Base-by-base conservation (phyloP, 2,888 invertebrate genomes). In the Tinea trinotella region DNA sequence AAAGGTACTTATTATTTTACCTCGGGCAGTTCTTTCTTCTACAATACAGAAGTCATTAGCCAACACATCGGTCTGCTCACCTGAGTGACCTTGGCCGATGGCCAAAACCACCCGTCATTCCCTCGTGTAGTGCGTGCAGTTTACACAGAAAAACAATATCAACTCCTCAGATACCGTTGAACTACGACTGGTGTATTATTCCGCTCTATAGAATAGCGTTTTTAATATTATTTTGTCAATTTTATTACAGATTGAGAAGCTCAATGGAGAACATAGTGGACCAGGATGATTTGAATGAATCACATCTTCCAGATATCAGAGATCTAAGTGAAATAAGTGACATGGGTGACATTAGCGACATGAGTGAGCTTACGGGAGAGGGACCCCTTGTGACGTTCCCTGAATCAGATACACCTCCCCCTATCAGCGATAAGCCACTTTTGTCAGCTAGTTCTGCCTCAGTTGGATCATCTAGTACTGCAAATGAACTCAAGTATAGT, bases 331-430 rank as follows among this genome's bases (percentile, higher is more conserved):
- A 85, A 55, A 85, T 85, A 72, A 73, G 81, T 54, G 83, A 84
- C 57, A 81, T 84, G 54, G 79, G 83, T 54, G 82, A 86, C 55
- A 87, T 87, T 65, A 76, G 81, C 60, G 88, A 87, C 62, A 81
- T 85, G 73, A 72, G 74, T 54, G 85, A 85, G 55, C 68, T 83
- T 17, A 68, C 73, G 18, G 67, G 74, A 7, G 85, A 87, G 48
- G 91, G 92, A 59, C 93, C 94, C 0, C 72, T 94, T 60, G 93
- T 95, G 54, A 94, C 94, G 56, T 93, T 93, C 76, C 95, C 93
- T 12, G 94, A 93, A 71, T 89, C 90, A 1, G 93, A 93, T 61
- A 92, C 93, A 17, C 91, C 92, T 53, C 90, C 90, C 15, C 90
- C 89, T 53, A 66, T 73, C 56, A 68, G 72, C 71, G 68, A 87